phyloP scores from a whole-genome alignment of 2,888 invertebrate genomes.

The Andrena bicolor region DNA sequence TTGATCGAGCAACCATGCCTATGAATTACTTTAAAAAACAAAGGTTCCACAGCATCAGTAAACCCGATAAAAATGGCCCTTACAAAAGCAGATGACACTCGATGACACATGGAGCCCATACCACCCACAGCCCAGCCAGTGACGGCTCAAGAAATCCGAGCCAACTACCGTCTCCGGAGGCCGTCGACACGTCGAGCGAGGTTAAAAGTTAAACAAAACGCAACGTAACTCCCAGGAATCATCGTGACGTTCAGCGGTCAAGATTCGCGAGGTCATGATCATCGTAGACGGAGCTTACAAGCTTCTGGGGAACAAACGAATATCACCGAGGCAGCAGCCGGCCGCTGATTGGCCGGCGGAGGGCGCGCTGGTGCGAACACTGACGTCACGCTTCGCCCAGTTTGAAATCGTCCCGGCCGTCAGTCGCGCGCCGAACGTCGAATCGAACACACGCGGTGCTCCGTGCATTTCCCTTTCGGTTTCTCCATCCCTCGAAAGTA shows the following conservation, averaged over 20 bases:
- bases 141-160: neutral
- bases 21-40: no score
- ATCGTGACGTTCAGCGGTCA: constrained; percentile 14
- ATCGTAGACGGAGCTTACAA: constrained; percentile 31
- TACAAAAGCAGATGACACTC: no score
- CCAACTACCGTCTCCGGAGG: neutral
- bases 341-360: constrained; percentile 40
- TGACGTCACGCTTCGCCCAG: constrained; percentile 80
- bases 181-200: neutral
- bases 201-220: constrained; percentile 15
- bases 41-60: no score
- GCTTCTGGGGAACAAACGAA: constrained; percentile 20
- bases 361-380: constrained; percentile 70
- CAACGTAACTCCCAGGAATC: neutral
- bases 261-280: constrained; percentile 58
- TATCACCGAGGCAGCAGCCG: constrained; percentile 4
- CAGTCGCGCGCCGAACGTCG: constrained; percentile 82
- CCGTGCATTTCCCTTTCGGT: neutral
- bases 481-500: neutral
- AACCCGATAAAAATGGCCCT: no score
- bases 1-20: no score
- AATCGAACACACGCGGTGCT: constrained; percentile 69
- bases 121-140: neutral
- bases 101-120: no score
- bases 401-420: constrained; percentile 74